Evolutionary conservation across 2,888 invertebrate genomes (phyloP), one percentile per base, ranked within the genome.

Genomic region (Drosophila neotestacea): DNA sequence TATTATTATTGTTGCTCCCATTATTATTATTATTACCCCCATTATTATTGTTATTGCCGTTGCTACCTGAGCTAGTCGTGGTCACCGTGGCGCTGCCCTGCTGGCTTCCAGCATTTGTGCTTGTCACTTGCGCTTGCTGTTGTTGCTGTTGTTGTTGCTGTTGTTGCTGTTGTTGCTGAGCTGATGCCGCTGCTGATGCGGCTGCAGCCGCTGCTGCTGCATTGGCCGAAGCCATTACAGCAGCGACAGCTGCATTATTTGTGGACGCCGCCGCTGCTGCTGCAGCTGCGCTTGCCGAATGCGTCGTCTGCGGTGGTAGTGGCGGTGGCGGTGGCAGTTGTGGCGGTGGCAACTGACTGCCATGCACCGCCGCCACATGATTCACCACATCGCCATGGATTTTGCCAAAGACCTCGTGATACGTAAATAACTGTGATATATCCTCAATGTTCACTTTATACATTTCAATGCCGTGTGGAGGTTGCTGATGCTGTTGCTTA

Each of bases 391-490:
- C 93, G 66, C 92, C 92, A 69, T 93, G 92, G 56, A 96, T 92
- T 89, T 95, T 95, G 32, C 95, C 96, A 90, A 96, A 97, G 47
- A 97, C 97, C 92, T 97, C 97, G 90, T 97, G 97, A 92, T 97
- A 97, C 42, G 96, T 96, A 74, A 97, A 93, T 78, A 97, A 93
- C 89, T 97, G 97, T 79, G 96, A 97, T 60, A 97, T 94, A 89
- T 97, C 97, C 91, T 97, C 97, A 6, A 97, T 96, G 91, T 96
- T 96, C 67, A 90, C 95, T 96, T 91, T 96, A 96, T 77, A 96
- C 95, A 93, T 96, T 96, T 95, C 93, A 46, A 94, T 93, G 62
- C 94, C 94, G 62, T 95, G 92, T 4, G 94, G 90, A 48, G 91
- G 86, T 92, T 79, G 61, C 77, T 76, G 46, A 76, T 79, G 67